These are phyloP conservation scores for Anagrus nilaparvatae DNA, from an alignment of 1,140 invertebrate genomes.

Conservation along the genomic window DNA sequence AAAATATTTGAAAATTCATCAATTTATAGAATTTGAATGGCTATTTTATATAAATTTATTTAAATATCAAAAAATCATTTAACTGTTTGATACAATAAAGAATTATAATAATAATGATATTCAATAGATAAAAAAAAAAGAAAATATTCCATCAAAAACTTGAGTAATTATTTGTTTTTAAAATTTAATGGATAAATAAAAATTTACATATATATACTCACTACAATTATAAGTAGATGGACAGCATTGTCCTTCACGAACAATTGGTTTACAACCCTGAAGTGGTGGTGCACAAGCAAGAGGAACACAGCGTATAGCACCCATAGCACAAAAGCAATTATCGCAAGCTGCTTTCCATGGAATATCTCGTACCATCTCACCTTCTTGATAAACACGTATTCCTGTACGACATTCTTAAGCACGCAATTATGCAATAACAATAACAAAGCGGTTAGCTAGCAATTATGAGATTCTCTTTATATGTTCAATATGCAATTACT, in stretches of 20 bases:
- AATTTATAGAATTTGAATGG: too few species aligned
- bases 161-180: too few species aligned
- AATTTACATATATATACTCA: too few species aligned
- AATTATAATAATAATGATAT: too few species aligned
- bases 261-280: slow-evolving; percentile 64
- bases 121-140: too few species aligned
- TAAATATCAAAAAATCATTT: too few species aligned
- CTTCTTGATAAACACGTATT: slow-evolving; percentile 54
- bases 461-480: too few species aligned
- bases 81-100: too few species aligned
- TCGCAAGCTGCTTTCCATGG: slow-evolving; percentile 51
- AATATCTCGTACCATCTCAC: slow-evolving; percentile 59
- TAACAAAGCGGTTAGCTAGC: not conserved
- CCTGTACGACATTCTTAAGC: slow-evolving; percentile 54
- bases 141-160: too few species aligned
- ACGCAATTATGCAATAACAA: slow-evolving; percentile 7
- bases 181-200: too few species aligned
- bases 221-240: slow-evolving; percentile 74
- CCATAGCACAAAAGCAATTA: slow-evolving; percentile 73
- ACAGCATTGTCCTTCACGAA: slow-evolving; percentile 69
- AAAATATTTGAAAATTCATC: too few species aligned
- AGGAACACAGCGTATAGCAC: slow-evolving; percentile 61
- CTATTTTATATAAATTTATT: too few species aligned
- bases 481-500: not conserved
- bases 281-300: slow-evolving; percentile 63